Percentiles rank a stretch among this genome's conserved stretches.
phyloP scores from a whole-genome alignment of 2,113 vertebrate genomes.

The Myotis brandtii region DNA sequence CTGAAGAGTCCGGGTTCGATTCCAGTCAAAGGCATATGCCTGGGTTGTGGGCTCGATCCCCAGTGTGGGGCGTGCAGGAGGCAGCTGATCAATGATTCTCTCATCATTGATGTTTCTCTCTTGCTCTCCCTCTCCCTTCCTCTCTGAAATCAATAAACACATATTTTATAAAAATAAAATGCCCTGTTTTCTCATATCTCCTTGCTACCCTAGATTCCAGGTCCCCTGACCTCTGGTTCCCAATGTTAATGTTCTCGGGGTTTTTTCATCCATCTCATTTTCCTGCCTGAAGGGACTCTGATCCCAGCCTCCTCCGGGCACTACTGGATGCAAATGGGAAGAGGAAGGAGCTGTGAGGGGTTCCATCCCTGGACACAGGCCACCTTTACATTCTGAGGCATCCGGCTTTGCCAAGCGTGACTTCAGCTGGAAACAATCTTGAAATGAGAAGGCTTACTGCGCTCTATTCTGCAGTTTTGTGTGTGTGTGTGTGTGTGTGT shows the following conservation, averaged over 20 bases:
- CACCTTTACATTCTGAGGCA: conserved; percentile 74
- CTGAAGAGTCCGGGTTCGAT: no score
- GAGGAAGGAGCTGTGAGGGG: conserved; percentile 7
- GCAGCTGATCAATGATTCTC: no score
- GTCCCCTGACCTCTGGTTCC: neutral
- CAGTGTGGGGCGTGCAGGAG: no score
- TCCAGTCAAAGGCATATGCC: no score
- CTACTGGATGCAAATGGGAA: neutral
- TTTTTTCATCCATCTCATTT: conserved; percentile 21
- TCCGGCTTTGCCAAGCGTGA: conserved; percentile 72
- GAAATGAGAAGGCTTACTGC: conserved; percentile 40
- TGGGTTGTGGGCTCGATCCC: no score
- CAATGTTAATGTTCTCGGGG: neutral
- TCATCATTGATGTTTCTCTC: no score
- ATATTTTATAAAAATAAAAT: neutral
- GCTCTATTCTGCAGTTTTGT: neutral
- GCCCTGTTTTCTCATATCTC: conserved; percentile 37
- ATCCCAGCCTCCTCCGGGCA: conserved; percentile 21
- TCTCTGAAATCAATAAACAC: no score
- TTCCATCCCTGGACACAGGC: conserved; percentile 48
- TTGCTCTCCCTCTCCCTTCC: no score
- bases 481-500: no score
- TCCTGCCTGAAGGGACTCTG: conserved; percentile 53
- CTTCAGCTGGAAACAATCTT: conserved; percentile 83
- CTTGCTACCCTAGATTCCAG: neutral